Evolutionary conservation across 2,797 vertebrate species (phyloP), one percentile per base, ranked within the genome.

Genomic region (Balearica regulorum): DNA sequence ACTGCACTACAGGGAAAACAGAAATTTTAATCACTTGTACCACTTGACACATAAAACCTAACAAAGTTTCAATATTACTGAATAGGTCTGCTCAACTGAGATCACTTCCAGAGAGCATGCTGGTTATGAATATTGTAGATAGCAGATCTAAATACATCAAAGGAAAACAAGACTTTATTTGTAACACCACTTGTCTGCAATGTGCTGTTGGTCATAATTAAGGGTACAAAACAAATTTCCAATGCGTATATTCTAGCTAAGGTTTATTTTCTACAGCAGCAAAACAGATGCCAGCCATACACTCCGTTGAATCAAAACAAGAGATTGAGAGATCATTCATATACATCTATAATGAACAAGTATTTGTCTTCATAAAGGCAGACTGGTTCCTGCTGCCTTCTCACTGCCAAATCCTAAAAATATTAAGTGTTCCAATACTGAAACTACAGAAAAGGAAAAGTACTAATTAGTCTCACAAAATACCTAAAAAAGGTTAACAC

Each of bases 81-180:
- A 90, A 61, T 6, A 88, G 31, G 16, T 77, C 48, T 77, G 65
- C 65, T 73, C 43, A 83, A 71, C 7, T 19, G 39, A 87, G 39
- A 68, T 51, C 16, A 55, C 37, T 81, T 81, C 16, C 54, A 51
- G 16, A 76, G 28, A 53, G 39, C 41, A 29, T 33, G 58, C 0
- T 9, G 44, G 25, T n/a, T 54, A 44, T 3, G 24, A 76, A 41
- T 29, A 49, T 4, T 0, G 1, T 0, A 65, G 64, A 21, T 44
- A 90, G 69, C 8, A 69, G 19, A 69, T n/a, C 20, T 16, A 83
- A 88, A 65, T 6, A 76, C 31, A 48, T n/a, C 48, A 51, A 90
- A 62, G 43, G 33, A 33, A 89, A 90, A 49, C 35, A 73, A 29
- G 37, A 55, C 68, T 77, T 73, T 6, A 33, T 20, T 29, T 31